Evolutionary conservation across 2,113 vertebrate species (phyloP), one percentile per base, ranked within the genome.

Genomic region (Dipodomys merriami): DNA sequence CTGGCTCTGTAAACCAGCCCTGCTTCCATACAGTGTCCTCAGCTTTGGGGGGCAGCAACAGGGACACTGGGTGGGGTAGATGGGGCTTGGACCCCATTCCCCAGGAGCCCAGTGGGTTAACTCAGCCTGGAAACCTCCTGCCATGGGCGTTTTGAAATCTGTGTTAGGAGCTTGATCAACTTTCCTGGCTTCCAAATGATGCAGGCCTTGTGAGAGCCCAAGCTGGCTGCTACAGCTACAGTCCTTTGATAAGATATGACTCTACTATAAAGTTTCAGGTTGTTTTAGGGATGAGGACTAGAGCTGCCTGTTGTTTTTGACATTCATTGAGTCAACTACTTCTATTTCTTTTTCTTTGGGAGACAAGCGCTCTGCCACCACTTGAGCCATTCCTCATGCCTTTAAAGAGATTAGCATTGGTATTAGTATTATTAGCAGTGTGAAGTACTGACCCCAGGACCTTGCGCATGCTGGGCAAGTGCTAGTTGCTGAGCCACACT

Each of bases 161-260:
- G 1, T 33, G 35, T 82, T 62, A 78, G 1, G 67, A 85, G 57
- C 79, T 76, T 94, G 46, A 77, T 68, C 73, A 74, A 85, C 33
- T 89, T 90, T 60, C 68, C 27, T 71, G 60, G 46, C 46, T 91
- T 93, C 73, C 67, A 60, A 90, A 92, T 91, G 72, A 88, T 77
- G 39, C n/a, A 5, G 23, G 33, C 46, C 39, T 71, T 74, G 18
- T 90, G 69, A 91, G 73, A 91, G 79, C 5, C 7, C n/a, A 86
- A 83, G 77, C 65, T 62, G 60, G 86, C 49, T 80, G 67, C 53
- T 33, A 23, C n/a, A 80, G 44, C 80, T 89, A 74, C 91, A 86
- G 67, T 22, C 13, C 44, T 78, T 72, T 74, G 79, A 86, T 4
- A 72, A 86, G 64, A 60, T 49, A 80, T 18, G 85, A 79, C 49